Evolutionary conservation across 2,888 invertebrate genomes (phyloP).

Genomic region (Acanthoscelides obtectus): DNA sequence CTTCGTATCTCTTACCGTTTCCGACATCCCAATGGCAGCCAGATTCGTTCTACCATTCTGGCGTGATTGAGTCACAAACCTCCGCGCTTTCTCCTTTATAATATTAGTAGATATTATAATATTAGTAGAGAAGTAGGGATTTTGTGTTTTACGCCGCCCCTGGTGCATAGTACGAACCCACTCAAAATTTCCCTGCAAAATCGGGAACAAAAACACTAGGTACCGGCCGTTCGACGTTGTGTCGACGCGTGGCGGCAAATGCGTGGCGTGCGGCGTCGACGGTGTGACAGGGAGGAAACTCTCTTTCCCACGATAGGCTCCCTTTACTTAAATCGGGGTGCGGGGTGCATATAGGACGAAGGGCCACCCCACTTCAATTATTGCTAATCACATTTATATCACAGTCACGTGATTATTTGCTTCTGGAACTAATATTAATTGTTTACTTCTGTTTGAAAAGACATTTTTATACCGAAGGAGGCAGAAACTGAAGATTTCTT

Average conservation of each 20-base stretch:
- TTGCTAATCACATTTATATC: constrained; percentile 32
- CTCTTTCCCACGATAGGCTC: constrained; percentile 37
- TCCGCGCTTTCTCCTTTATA: too few relatives aligned
- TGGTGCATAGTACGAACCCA: neutral
- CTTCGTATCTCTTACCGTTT: too few relatives aligned
- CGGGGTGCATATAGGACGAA: neutral
- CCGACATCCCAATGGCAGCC: too few relatives aligned
- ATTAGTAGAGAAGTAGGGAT: too few relatives aligned
- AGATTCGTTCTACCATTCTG: too few relatives aligned
- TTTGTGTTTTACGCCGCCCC: neutral
- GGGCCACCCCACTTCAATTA: constrained; percentile 28
- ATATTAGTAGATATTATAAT: too few relatives aligned
- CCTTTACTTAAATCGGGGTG: constrained; percentile 4
- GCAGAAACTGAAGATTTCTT: too few relatives aligned
- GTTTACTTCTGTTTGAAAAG: neutral
- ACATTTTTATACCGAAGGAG: constrained; percentile 5
- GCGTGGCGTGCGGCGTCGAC: constrained; percentile 34
- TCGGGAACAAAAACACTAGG: neutral
- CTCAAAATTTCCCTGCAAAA: neutral
- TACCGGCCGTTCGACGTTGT: constrained; percentile 2
- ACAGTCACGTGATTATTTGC: constrained; percentile 9
- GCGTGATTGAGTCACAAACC: too few relatives aligned
- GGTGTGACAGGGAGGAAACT: constrained; percentile 39
- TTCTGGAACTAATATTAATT: constrained; percentile 1
- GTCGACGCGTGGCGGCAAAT: neutral